A percentile compares a stretch with the other conserved stretches of the same genome.
Evolutionary conservation across 2,113 vertebrate genomes (phyloP).

Genomic region (Chauna torquata): DNA sequence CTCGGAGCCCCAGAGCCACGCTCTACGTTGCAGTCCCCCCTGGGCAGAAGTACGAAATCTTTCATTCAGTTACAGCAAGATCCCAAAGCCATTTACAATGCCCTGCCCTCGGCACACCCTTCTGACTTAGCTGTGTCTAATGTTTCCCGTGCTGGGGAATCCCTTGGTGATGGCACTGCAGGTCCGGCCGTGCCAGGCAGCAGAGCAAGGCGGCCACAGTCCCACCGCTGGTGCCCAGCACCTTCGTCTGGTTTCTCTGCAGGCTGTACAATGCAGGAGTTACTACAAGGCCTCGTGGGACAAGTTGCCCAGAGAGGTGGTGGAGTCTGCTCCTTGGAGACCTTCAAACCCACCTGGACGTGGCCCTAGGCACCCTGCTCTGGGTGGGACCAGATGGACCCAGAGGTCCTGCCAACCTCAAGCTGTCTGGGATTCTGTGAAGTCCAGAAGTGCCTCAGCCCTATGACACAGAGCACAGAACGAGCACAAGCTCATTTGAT

Average conservation of each 20-base stretch:
- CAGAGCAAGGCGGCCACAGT: not conserved
- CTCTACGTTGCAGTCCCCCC: accelerated
- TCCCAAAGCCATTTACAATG: not conserved
- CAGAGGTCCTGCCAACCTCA: not conserved
- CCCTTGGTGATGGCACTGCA: not conserved
- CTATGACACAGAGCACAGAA: not conserved
- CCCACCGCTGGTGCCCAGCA: not conserved
- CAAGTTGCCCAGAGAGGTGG: not conserved
- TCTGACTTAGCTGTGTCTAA: not conserved
- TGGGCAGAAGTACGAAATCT: not conserved
- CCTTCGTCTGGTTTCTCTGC: not conserved
- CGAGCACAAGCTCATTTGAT: not conserved
- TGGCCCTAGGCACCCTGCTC: not conserved
- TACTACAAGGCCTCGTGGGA: not conserved
- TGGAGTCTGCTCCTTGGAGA: not conserved
- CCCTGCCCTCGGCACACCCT: not conserved
- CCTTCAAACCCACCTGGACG: not conserved
- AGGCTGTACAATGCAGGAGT: not conserved
- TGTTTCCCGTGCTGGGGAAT: not conserved
- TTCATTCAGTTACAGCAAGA: not conserved
- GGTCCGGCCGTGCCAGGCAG: accelerated
- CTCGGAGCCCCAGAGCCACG: not conserved
- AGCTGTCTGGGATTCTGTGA: not conserved
- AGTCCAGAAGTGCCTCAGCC: not conserved
- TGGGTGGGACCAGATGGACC: not conserved